Base-by-base conservation (phyloP, 1,140 invertebrate genomes). In the Cotesia vestalis region DNA sequence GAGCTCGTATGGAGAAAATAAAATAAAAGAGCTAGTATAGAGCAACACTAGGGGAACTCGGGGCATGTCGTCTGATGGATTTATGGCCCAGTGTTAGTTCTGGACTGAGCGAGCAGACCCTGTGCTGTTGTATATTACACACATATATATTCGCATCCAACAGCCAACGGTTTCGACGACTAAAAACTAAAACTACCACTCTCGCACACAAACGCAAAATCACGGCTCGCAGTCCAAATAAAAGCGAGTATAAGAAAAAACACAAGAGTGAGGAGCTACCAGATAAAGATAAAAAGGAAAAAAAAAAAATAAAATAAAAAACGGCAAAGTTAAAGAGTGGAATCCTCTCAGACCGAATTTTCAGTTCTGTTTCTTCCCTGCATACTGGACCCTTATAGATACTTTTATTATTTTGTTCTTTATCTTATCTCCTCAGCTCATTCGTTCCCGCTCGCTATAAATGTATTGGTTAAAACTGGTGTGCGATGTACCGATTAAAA, bases 261-360 rank as follows among this genome's bases (percentile, higher is more conserved):
- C 60, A 62, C 60, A 62, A 11, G 4, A n/a, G 62, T 40, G 36
- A 20, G 38, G 34, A 14, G 27, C 27, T 27, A 27, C 27, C 34
- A 36, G 35, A 51, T 27, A 17, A 64, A 36, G 17, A 12, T 17
- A 67, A 34, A 62, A 12, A 62, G 34, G 4, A n/a, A 17, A 17
- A 38, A 36, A 35, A 62, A 8, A 11, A 20, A 61, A 62, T n/a
- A 38, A 67, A 55, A 11, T 55, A 55, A 53, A 55, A 67, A 46
- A 46, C 40, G 40, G 40, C 40, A 46, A 46, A 46, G 40, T 46
- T 46, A 9, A 46, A 46, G 40, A 46, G 51, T 55, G 27, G 27
- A 67, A 55, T 53, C 17, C 51, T 51, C 66, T 67, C 51, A 67
- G 66, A 67, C 66, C 17, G 17, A 67, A 67, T 57, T 67, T 67